Base-by-base conservation (phyloP, 2,113 vertebrate genomes). In the Cacatua alba region DNA sequence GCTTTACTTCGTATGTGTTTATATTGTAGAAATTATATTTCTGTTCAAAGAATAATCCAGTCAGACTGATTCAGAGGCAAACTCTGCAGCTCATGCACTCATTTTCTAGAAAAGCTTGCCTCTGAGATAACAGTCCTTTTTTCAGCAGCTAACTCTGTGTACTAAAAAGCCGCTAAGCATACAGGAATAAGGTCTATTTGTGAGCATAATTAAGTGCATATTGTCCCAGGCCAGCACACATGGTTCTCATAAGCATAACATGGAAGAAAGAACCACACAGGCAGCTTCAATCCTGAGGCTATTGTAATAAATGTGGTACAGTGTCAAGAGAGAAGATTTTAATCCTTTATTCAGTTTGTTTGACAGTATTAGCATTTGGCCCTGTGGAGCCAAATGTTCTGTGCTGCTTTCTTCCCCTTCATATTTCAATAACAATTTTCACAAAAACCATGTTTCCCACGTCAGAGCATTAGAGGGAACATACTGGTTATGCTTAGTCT, bases 341-440 rank as follows among this genome's bases (percentile, higher is more conserved):
- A 86, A 86, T 81, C 65, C 55, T 90, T 90, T 75, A 75, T 83
- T 86, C 79, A 17, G 52, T 78, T 81, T 88, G 39, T 86, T 81
- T 92, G 57, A 69, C 59, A 49, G n/a, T 67, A 76, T 60, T 88
- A 94, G 52, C 62, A 52, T 88, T 95, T 1, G 1, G 24, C 76
- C 82, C 82, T 63, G 48, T 91, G 86, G 82, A 93, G 68, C 48
- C 90, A 39, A 71, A 70, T 41, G 52, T 79, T 94, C 65, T 9
- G 0, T 75, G 81, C 60, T 78, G 43, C 49, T 93, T 88, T 86
- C 48, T 79, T 92, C 41, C 15, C 46, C 83, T 78, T 83, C 49
- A 33, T 72, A 44, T 93, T 96, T 94, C 90, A 92, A 13, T 78
- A 96, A 44, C 44, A 57, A 25, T 84, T 87, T 88, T 69, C 67